Evolutionary conservation across 2,113 vertebrate genomes (phyloP).

Genomic region (Gallinago media): DNA sequence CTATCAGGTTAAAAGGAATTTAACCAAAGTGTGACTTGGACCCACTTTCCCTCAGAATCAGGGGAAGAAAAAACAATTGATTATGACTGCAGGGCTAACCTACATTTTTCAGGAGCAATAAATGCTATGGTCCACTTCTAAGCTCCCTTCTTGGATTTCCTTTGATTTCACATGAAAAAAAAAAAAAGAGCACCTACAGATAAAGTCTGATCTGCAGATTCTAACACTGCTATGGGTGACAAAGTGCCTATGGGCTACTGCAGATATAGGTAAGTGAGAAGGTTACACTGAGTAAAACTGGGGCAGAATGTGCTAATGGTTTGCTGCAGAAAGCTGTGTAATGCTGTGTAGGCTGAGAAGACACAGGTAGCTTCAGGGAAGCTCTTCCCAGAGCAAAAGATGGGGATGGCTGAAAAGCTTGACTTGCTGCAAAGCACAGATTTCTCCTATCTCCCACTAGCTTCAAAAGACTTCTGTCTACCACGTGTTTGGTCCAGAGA

Average conservation of each 20-base stretch:
- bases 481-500: background rate
- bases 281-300: background rate
- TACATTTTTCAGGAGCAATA: background rate
- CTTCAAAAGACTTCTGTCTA: background rate
- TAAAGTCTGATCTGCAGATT: background rate
- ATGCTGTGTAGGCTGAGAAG: background rate
- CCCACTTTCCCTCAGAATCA: background rate
- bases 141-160: background rate
- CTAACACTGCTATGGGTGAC: background rate
- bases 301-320: background rate
- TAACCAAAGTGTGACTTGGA: background rate
- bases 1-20: background rate
- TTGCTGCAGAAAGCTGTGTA: background rate
- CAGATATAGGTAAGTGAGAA: background rate
- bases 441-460: background rate
- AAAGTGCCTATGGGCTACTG: background rate
- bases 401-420: background rate
- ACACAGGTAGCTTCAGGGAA: background rate
- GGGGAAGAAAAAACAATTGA: background rate
- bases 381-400: background rate
- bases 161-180: background rate
- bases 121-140: background rate
- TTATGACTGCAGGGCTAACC: background rate
- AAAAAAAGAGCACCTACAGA: background rate
- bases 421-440: background rate